phyloP scores from a whole-genome alignment of 2,113 vertebrate species.

The Rousettus leschenaultii region DNA sequence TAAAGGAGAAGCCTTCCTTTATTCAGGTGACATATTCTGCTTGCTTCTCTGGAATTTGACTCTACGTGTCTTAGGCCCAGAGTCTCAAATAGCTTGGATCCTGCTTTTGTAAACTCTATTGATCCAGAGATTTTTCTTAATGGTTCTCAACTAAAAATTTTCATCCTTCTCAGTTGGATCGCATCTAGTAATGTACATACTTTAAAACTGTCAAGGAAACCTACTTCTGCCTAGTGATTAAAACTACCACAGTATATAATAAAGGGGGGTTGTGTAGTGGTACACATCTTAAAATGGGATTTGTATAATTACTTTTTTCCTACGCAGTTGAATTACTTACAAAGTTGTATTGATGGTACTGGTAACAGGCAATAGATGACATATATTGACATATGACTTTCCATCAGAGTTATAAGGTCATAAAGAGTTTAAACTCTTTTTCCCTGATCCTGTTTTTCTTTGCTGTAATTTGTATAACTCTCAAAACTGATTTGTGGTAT shows the following conservation, averaged over 20 bases:
- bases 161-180: not conserved
- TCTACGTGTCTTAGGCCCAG: not conserved
- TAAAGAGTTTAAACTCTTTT: not conserved
- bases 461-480: not conserved
- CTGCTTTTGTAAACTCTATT: not conserved
- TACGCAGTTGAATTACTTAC: not conserved
- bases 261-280: not conserved
- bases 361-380: not conserved
- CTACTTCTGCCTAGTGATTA: not conserved
- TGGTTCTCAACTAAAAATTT: not conserved
- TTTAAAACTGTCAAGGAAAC: not conserved
- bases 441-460: not conserved
- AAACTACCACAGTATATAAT: not conserved
- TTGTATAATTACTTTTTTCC: not conserved
- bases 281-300: not conserved
- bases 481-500: not conserved
- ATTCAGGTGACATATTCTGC: not conserved
- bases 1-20: not conserved
- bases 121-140: not conserved
- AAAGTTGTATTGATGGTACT: not conserved
- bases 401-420: not conserved
- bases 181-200: not conserved
- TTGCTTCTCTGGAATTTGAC: not conserved
- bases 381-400: not conserved
- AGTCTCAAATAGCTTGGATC: not conserved